Evolutionary conservation across 1,140 invertebrate species (phyloP).

Genomic region (Drosophila ohnishii): DNA sequence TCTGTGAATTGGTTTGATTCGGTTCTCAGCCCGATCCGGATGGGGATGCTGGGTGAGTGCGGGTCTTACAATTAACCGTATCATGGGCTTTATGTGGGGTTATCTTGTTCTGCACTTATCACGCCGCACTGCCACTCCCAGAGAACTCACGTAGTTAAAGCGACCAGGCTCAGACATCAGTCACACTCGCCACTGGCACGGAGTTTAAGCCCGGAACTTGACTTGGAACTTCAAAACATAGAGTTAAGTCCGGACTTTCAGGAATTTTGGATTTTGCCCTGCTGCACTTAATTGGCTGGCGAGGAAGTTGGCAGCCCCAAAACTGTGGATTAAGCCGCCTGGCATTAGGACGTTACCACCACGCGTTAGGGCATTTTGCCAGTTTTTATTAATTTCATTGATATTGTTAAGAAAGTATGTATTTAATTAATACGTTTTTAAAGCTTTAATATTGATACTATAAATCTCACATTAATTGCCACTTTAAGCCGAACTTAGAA

Average conservation of each 20-base stretch:
- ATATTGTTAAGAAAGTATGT: not conserved
- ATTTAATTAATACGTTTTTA: no score
- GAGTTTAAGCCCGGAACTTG: not conserved
- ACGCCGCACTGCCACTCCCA: not conserved
- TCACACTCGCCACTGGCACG: slow-evolving; percentile 15
- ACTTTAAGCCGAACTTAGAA: not conserved
- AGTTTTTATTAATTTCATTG: not conserved
- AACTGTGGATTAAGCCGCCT: slow-evolving; percentile 8
- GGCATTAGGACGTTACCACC: slow-evolving; percentile 4
- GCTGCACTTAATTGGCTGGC: slow-evolving; percentile 9
- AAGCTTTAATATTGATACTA: no score
- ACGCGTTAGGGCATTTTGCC: slow-evolving; percentile 24
- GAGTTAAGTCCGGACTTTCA: not conserved
- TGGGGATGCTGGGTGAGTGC: slow-evolving; percentile 2
- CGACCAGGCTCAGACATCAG: slow-evolving; percentile 33
- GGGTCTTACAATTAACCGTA: not conserved
- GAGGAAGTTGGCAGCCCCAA: slow-evolving; percentile 13
- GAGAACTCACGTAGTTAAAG: slow-evolving; percentile 24
- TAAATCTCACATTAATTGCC: not conserved
- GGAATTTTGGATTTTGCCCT: slow-evolving; percentile 5
- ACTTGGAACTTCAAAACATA: not conserved
- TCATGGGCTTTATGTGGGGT: not conserved
- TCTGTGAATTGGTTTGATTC: slow-evolving; percentile 22
- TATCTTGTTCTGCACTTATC: slow-evolving; percentile 2
- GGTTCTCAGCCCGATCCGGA: slow-evolving; percentile 4